Base-by-base conservation (phyloP, 2,113 vertebrate genomes). In the Pipra filicauda region DNA sequence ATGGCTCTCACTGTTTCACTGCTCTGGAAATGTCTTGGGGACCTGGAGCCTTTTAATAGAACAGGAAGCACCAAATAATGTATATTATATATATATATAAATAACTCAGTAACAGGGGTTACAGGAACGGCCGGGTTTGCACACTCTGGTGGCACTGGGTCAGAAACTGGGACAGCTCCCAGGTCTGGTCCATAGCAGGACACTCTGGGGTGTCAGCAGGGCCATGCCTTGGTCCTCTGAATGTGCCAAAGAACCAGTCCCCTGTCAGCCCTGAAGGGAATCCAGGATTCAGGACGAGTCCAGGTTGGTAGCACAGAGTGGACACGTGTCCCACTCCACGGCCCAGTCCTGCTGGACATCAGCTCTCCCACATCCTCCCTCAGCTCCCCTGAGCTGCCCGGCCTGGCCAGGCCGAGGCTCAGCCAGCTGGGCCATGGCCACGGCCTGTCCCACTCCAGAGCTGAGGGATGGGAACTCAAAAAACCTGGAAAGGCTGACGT, bases 21-120 rank as follows among this genome's bases (percentile, higher is more conserved):
- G 67, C 75, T 88, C 74, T 51, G 88, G 41, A 85, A 95, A 58
- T 52, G 72, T 41, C 81, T 91, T 49, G 88, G 95, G 88, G 79
- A 97, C 94, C 88, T 91, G 95, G 54, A 83, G 89, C 61, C 91
- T 93, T 96, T 96, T 95, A 94, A 93, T 74, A 83, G 93, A 97
- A 93, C 89, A 97, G 97, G 97, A 98, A 98, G 96, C 27, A 3
- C 97, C 96, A 96, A 89, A 94, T 97, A 96, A 73, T 97, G 96
- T 97, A 96, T 48, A 48, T 48, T 48, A 6, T 48, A 48, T 48
- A 22, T 48, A 48, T 22, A 72, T 97, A 97, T 97, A 96, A 97
- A 97, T 96, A 97, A 97, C 93, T 93, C 58, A 8, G 95, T 94
- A 89, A 96, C 95, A 96, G 93, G 12, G 7, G 65, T 97, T 88